Evolutionary conservation across 23 tunicate genomes (phyloP), one percentile per base, ranked within the genome.

Genomic region (Pegea sp.): DNA sequence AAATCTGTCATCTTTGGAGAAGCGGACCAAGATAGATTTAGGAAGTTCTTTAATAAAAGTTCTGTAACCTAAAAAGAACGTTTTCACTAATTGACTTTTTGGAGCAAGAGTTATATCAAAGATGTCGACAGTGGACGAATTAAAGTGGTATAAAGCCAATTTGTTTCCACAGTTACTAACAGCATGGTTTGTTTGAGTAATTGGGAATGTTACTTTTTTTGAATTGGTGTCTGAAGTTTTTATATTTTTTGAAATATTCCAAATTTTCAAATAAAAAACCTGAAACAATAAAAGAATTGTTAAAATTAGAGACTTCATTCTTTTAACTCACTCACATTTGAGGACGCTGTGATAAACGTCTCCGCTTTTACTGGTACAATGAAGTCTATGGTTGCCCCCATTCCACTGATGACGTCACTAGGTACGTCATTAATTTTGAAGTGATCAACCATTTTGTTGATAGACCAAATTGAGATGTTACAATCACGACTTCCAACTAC

Each of bases 201-300:
- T 60, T 4, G 31, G 33, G 24, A 59, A 63, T 3, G 67, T 59
- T 7, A 34, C 26, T 20, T 68, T 68, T 38, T 11, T 16, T 38
- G 13, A 38, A 8, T 16, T 38, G 46, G 13, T 11, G 46, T 16
- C 11, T 8, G 16, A 38, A 38, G 46, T 11, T 16, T 11, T n/a
- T n/a, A n/a, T n/a, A n/a, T 49, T 42, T 27, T 51, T 33, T 3
- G 58, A 11, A 49, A 48, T 16, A 49, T 74, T 65, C 84, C 84
- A 74, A 3, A 74, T 19, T 30, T 74, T 74, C n/a, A 74, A 7
- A 33, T 74, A 74, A 33, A 74, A 74, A 22, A 74, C 84, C 84
- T 74, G 33, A 33, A 29, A 16, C 16, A 38, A 16, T 8, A 38
- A 38, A 38, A 59, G 27, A 54, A 43, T 24, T 11, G 44, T 42